These are phyloP conservation scores for Caenorhabditis brenneri DNA, from an alignment of 1,140 invertebrate species.

Conservation along the genomic window DNA sequence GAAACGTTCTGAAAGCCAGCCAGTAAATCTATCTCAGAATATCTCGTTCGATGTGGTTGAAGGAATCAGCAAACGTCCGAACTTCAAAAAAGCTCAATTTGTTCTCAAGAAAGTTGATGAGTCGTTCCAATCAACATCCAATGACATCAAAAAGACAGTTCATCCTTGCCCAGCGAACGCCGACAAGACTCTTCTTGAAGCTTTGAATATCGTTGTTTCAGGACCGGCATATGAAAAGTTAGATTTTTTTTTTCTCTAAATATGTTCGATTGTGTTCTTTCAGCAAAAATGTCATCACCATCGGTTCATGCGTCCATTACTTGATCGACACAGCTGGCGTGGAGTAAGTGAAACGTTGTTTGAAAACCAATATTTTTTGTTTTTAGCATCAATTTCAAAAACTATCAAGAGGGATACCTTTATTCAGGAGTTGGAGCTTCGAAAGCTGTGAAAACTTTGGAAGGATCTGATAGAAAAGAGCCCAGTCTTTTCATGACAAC, in stretches of 20 bases:
- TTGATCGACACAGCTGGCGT: neutral
- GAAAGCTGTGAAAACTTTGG: slow-evolving; percentile 7
- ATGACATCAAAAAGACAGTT: neutral
- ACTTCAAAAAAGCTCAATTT: slow-evolving; percentile 17
- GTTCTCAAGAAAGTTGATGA: slow-evolving; percentile 7
- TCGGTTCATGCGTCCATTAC: neutral
- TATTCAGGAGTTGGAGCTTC: slow-evolving; percentile 17
- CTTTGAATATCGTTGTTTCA: neutral
- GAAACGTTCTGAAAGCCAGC: neutral
- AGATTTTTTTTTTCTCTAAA: neutral
- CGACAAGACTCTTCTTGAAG: neutral
- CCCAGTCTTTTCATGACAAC: slow-evolving; percentile 6
- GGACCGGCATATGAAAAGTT: slow-evolving; percentile 23
- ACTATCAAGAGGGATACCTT: neutral
- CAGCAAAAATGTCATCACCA: slow-evolving; percentile 18
- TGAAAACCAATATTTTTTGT: neutral
- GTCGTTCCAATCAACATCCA: slow-evolving; percentile 21
- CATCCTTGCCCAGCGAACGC: neutral
- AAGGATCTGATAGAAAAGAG: neutral
- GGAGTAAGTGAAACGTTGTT: neutral
- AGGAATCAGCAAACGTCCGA: neutral
- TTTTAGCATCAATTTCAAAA: neutral
- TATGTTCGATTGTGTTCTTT: neutral
- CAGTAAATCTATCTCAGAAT: neutral
- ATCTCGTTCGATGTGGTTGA: neutral